These are phyloP conservation scores for Melanotaenia maccullochi DNA, from an alignment of 2,797 vertebrate genomes.

Conservation along the genomic window DNA sequence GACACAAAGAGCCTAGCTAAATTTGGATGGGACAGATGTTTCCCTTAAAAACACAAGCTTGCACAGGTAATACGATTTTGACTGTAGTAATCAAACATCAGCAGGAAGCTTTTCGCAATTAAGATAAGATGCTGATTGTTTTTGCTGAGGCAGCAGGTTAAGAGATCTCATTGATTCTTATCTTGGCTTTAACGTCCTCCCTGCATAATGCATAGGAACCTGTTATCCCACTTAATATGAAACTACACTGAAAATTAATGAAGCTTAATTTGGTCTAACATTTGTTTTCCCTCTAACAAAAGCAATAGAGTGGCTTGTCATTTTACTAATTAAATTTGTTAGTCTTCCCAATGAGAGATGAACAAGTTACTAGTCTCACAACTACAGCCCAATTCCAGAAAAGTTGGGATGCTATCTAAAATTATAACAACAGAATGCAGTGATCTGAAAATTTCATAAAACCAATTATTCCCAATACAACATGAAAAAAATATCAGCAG, in stretches of 20 bases:
- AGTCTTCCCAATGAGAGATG: background rate
- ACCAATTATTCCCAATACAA: no score
- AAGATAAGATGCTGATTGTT: conserved; percentile 19
- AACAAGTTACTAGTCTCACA: background rate
- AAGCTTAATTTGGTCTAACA: background rate
- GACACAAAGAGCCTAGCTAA: conserved; percentile 41
- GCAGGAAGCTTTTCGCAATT: conserved; percentile 21
- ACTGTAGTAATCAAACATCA: conserved; percentile 1
- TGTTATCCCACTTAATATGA: conserved; percentile 8
- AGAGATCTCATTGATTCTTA: conserved; percentile 7
- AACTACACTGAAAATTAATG: background rate
- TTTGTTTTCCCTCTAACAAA: conserved; percentile 1
- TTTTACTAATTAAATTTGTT: background rate
- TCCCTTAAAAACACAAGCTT: conserved; percentile 25
- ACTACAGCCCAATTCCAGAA: no score
- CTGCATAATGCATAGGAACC: conserved; percentile 25
- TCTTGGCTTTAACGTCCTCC: conserved; percentile 37
- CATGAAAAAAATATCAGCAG: no score
- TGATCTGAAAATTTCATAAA: no score
- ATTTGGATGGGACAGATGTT: conserved; percentile 51
- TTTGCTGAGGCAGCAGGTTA: conserved; percentile 16
- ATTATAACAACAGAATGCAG: no score
- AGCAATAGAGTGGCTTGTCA: background rate
- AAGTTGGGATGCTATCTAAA: no score
- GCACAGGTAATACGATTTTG: conserved; percentile 2